phyloP scores from a whole-genome alignment of 1,140 invertebrate genomes.

The Temnothorax longispinosus region DNA sequence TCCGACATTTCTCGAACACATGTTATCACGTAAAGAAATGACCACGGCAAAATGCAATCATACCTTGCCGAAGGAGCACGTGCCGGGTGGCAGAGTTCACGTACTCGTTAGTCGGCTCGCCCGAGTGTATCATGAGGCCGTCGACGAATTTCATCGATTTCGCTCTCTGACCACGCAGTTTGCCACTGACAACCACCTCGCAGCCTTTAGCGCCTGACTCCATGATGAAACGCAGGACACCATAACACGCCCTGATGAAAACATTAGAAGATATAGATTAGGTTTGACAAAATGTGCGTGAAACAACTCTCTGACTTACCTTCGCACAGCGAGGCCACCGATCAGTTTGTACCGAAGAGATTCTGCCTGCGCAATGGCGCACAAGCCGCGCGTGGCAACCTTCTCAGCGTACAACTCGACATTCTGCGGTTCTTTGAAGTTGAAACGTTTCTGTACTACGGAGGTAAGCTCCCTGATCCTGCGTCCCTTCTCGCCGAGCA shows the following conservation, averaged over 20 bases:
- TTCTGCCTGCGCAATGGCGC: slow-evolving; percentile 99
- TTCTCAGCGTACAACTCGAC: slow-evolving; percentile 99
- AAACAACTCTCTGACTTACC: slow-evolving; percentile 82
- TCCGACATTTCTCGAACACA: no score
- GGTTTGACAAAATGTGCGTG: background rate
- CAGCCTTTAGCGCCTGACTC: slow-evolving; percentile 98
- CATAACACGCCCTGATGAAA: slow-evolving; percentile 95
- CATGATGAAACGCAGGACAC: slow-evolving; percentile 99
- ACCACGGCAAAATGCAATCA: background rate
- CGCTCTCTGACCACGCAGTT: slow-evolving; percentile 99
- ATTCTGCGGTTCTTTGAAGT: slow-evolving; percentile 94
- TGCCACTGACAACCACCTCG: slow-evolving; percentile 99
- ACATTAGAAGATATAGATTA: background rate
- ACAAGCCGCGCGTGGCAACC: slow-evolving; percentile 98
- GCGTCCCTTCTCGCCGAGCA: slow-evolving; percentile 97
- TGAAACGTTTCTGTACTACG: slow-evolving; percentile 99
- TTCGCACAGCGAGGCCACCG: slow-evolving; percentile 95
- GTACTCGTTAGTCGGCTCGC: slow-evolving; percentile 99
- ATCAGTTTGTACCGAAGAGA: slow-evolving; percentile 99
- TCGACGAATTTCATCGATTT: slow-evolving; percentile 99
- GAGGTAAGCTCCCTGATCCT: slow-evolving; percentile 98
- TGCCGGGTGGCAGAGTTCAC: slow-evolving; percentile 99
- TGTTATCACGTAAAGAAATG: background rate
- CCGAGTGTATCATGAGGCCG: slow-evolving; percentile 99
- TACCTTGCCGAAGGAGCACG: slow-evolving; percentile 97